Evolutionary conservation across 2,888 invertebrate species (phyloP).

Genomic region (Pherbina coryleti): DNA sequence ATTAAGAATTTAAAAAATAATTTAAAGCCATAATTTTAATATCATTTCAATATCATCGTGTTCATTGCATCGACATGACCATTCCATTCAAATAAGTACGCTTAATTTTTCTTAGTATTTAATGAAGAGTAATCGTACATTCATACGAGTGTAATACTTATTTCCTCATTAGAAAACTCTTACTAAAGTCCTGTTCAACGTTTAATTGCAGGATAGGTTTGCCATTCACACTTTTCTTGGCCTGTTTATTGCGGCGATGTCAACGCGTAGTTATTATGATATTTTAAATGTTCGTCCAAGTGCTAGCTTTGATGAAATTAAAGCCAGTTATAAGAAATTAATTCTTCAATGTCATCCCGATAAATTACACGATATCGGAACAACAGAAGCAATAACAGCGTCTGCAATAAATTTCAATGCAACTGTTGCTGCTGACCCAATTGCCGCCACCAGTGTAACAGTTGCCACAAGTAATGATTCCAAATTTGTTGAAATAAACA

Average conservation of each 20-base stretch:
- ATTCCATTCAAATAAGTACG: not conserved
- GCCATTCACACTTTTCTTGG: not conserved
- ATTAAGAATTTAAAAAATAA: no score
- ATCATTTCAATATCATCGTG: no score
- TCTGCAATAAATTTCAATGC: conserved; percentile 37
- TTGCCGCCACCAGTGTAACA: not conserved
- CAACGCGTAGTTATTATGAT: conserved; percentile 60
- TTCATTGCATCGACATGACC: no score
- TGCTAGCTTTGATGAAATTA: conserved; percentile 63
- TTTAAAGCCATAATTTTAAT: no score
- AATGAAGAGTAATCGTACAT: no score
- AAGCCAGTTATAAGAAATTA: conserved; percentile 66
- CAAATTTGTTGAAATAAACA: conserved; percentile 73
- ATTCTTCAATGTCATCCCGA: conserved; percentile 69
- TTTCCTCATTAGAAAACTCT: not conserved
- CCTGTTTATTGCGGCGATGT: conserved; percentile 24
- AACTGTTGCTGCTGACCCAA: conserved; percentile 37
- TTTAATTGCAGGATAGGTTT: conserved; percentile 29
- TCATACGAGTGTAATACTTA: no score
- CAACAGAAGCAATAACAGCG: conserved; percentile 39
- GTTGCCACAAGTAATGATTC: conserved; percentile 11
- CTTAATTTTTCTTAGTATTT: not conserved
- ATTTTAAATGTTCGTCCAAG: conserved; percentile 57
- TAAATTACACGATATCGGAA: conserved; percentile 59
- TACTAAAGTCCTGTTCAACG: conserved; percentile 21